Evolutionary conservation across 2,888 invertebrate species (phyloP).

Genomic region (Hypolimnas misippus): DNA sequence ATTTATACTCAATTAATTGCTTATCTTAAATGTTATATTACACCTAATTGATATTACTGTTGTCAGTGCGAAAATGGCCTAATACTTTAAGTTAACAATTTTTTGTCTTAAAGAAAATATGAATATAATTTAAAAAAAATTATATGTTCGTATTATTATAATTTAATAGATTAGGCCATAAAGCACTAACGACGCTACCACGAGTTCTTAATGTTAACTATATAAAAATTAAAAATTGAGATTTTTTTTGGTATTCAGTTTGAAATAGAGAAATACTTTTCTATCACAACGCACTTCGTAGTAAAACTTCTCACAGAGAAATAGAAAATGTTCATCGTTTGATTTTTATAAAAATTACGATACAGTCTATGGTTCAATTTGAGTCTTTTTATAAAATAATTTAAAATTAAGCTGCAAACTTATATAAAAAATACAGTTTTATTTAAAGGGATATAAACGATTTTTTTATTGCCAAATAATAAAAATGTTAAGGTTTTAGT

Average conservation of each 20-base stretch:
- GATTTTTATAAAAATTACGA: not conserved
- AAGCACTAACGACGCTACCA: not conserved
- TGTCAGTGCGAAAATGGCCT: not conserved
- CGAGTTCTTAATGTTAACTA: not conserved
- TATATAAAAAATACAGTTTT: too few species aligned
- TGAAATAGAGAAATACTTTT: constrained; percentile 13
- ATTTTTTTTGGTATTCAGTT: constrained; percentile 29
- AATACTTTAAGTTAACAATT: not conserved
- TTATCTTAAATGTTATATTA: not conserved
- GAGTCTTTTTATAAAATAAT: not conserved
- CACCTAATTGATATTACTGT: not conserved
- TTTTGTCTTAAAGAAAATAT: not conserved
- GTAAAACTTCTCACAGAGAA: constrained; percentile 2
- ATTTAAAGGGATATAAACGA: too few species aligned
- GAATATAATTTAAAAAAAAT: not conserved
- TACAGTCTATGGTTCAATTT: not conserved
- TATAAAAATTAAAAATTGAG: constrained; percentile 14
- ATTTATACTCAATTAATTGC: not conserved
- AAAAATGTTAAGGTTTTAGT: too few species aligned
- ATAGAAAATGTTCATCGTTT: constrained; percentile 1
- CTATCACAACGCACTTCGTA: not conserved
- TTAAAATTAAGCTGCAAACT: too few species aligned
- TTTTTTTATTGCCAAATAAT: too few species aligned
- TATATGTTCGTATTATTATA: not conserved
- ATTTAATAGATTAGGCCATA: not conserved